Conservation (phyloP, 1,140 invertebrate species). For the Pachyrhynchus sulphureomaculatus region DNA sequence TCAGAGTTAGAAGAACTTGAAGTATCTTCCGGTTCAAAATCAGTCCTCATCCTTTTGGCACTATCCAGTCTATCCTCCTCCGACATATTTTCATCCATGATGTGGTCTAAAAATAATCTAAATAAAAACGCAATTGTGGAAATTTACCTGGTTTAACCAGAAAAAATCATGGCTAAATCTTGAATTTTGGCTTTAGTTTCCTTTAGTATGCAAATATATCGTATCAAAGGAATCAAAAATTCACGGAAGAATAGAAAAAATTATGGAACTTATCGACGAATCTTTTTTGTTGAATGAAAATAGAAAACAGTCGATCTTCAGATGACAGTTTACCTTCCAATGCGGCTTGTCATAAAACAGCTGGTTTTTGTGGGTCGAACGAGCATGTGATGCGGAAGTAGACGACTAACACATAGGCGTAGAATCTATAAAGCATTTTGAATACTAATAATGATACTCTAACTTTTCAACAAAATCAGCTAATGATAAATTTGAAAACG, state of each 20-base stretch:
- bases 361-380: background rate
- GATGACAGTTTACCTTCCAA: background rate
- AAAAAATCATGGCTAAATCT: background rate
- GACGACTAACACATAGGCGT: background rate
- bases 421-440: too few relatives aligned
- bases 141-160: background rate
- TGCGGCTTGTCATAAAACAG: background rate
- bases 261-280: background rate
- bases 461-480: too few relatives aligned
- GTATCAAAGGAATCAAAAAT: background rate
- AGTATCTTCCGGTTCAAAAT: conserved; percentile 33
- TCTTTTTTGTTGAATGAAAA: background rate
- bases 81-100: conserved; percentile 44
- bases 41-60: conserved; percentile 43
- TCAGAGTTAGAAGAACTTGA: conserved; percentile 38
- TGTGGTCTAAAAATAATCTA: conserved; percentile 44
- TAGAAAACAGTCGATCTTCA: background rate
- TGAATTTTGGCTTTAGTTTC: background rate
- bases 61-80: conserved; percentile 39
- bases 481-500: too few relatives aligned
- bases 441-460: too few relatives aligned
- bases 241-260: background rate
- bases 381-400: background rate
- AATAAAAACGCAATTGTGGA: conserved; percentile 21
- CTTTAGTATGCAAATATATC: background rate